A percentile compares a stretch with the other conserved stretches of the same genome.
Conservation (phyloP, 2,888 invertebrate species). For the Drosophila borborema region DNA sequence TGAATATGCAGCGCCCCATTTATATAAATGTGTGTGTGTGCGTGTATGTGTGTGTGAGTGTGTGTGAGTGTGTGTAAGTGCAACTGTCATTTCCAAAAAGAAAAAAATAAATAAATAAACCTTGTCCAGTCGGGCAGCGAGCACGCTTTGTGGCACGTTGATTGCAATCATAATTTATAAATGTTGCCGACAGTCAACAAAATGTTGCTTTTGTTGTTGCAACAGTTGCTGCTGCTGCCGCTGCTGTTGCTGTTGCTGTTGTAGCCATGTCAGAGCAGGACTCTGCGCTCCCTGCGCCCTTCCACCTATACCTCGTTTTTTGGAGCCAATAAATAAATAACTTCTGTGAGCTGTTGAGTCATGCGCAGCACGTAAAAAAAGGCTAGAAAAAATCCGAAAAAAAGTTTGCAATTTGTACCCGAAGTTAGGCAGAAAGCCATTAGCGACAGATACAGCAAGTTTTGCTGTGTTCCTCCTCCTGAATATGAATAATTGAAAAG, state of each 20-base stretch:
- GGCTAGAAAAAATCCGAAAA: constrained; percentile 10
- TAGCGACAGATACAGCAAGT: constrained; percentile 14
- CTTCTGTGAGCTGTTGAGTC: constrained; percentile 42
- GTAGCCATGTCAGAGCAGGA: constrained; percentile 30
- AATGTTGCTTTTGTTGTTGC: constrained; percentile 23
- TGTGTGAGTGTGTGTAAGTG: constrained; percentile 42
- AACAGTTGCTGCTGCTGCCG: constrained; percentile 11
- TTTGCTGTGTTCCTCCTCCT: constrained; percentile 1
- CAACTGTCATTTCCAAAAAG: constrained; percentile 66
- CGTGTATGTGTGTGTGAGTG: not conserved
- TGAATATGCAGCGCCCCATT: constrained; percentile 71
- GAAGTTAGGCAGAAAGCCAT: constrained; percentile 2
- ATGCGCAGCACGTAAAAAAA: constrained; percentile 13
- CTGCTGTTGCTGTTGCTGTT: constrained; percentile 6
- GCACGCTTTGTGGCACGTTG: constrained; percentile 74
- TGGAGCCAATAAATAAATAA: constrained; percentile 70
- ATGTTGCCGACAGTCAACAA: constrained; percentile 75
- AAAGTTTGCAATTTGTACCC: constrained; percentile 2
- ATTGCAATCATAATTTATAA: constrained; percentile 81
- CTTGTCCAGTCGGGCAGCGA: constrained; percentile 37
- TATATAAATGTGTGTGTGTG: constrained; percentile 56
- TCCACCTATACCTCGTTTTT: not conserved
- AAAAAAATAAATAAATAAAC: constrained; percentile 34
- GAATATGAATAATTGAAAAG: constrained; percentile 30
- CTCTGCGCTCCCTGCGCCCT: constrained; percentile 1